Evolutionary conservation across 2,113 vertebrate species (phyloP).

Genomic region (Falcunculus frontatus): DNA sequence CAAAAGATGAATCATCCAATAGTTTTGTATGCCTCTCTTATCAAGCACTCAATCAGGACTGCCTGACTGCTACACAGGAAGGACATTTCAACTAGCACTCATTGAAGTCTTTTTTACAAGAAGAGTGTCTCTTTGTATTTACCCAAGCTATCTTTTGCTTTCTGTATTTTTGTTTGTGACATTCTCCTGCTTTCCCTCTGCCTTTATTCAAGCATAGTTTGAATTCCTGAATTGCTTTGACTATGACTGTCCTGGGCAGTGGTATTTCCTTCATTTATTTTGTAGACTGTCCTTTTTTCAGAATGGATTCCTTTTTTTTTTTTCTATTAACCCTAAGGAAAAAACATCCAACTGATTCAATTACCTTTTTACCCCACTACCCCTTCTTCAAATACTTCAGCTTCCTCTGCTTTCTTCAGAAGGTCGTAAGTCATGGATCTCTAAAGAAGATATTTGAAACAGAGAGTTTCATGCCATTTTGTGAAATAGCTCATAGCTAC

Average conservation of each 20-base stretch:
- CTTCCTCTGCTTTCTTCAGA: background rate
- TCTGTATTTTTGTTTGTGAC: background rate
- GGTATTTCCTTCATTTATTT: slow-evolving; percentile 14
- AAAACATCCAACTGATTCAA: background rate
- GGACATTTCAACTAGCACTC: background rate
- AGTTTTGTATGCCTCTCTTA: background rate
- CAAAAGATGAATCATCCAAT: background rate
- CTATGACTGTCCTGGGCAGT: background rate
- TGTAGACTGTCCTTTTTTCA: background rate
- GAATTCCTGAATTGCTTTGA: background rate
- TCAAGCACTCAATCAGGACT: background rate
- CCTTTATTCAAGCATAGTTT: background rate
- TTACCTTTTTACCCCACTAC: background rate
- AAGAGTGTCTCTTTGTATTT: background rate
- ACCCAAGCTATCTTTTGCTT: background rate
- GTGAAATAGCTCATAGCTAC: background rate
- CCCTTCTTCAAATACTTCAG: background rate
- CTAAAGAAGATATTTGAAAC: background rate
- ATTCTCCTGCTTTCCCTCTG: background rate
- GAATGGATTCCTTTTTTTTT: background rate
- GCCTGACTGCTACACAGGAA: background rate
- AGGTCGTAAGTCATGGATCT: background rate
- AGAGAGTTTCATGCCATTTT: background rate
- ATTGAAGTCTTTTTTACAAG: background rate
- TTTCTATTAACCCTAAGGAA: background rate